Percentiles rank a stretch among this genome's conserved stretches.
Evolutionary conservation across 2,888 invertebrate species (phyloP).

Genomic region (Caenorhabditis sp.): DNA sequence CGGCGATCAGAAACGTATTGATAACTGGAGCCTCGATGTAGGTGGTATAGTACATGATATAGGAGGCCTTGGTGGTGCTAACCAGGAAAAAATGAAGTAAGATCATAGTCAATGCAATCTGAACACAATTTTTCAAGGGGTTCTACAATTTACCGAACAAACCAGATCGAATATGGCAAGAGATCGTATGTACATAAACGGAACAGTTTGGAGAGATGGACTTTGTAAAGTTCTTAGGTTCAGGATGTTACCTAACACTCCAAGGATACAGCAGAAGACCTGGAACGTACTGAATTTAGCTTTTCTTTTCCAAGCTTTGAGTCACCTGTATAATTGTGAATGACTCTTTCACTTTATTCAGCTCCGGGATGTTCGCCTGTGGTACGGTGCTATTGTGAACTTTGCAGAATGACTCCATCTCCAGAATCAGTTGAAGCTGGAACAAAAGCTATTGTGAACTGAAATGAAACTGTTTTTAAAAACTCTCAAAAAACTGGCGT

Average conservation of each 20-base stretch:
- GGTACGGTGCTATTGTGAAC: conserved; percentile 15
- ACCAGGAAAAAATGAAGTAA: conserved; percentile 56
- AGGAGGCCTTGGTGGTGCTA: conserved; percentile 1
- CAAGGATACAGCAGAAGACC: conserved; percentile 71
- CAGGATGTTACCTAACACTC: conserved; percentile 86
- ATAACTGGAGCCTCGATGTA: conserved; percentile 86
- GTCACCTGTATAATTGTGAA: conserved; percentile 46
- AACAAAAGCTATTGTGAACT: not conserved
- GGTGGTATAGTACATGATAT: conserved; percentile 83
- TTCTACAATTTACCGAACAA: not conserved
- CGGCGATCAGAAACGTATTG: conserved; percentile 83
- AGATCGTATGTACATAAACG: conserved; percentile 86
- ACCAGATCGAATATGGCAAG: conserved; percentile 87
- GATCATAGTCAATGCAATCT: conserved; percentile 53
- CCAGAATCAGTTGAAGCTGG: conserved; percentile 41
- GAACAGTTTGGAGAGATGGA: conserved; percentile 87
- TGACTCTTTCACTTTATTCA: conserved; percentile 22
- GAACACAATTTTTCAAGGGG: not conserved
- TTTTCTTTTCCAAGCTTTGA: not conserved
- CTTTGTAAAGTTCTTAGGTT: conserved; percentile 87
- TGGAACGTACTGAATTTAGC: conserved; percentile 17
- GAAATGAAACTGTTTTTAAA: no score
- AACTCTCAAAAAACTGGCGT: not conserved
- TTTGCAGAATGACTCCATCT: conserved; percentile 58
- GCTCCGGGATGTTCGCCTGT: no score